Base-by-base conservation (phyloP, 64 coral and sea anemone species). In the Platygyra sinensis region DNA sequence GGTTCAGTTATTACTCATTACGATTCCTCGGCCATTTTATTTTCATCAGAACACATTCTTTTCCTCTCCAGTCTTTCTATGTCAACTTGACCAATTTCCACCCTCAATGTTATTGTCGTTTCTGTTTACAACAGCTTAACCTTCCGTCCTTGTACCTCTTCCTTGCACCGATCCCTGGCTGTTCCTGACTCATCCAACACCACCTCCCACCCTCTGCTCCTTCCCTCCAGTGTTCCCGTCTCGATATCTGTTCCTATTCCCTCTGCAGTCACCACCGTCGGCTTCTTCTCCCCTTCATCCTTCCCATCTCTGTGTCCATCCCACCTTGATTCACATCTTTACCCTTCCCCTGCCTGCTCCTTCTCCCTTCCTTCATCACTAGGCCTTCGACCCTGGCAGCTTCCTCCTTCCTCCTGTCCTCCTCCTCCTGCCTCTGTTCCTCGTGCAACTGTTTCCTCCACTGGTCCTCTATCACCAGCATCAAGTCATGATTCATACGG, bases 371-470 rank as follows among this genome's bases (percentile, higher is more conserved):
- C 62, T 77, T 86, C 29, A 4, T 82, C 62, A 95, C 60, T 60
- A 95, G 59, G 74, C 18, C 51, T 32, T 75, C 29, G 15, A 88
- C 15, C 72, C 28, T 88, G 72, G 50, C 16, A 8, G 73, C 90
- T 80, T 92, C 90, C 18, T 42, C 55, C 29, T 57, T 87, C 46
- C 74, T 86, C 51, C 88, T 88, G 6, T 96, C 82, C 24, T 61
- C 86, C 28, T 88, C 88, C 0, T 94, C 86, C 39, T 91, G 36
- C 38, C 89, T 78, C 36, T 94, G 83, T 39, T 94, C 93, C 39
- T 94, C 79, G 28, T 98, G 95, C 20, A 98, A 80, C 54, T 98
- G 92, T 79, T 98, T 92, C 50, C 80, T 87, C 95, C 95, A 98
- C 80, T 98, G 95, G 67, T 89, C 89, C 13, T 91, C 84, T 51